These are phyloP conservation scores for Lonchura striata DNA, from an alignment of 2,113 vertebrate species.

Conservation along the genomic window DNA sequence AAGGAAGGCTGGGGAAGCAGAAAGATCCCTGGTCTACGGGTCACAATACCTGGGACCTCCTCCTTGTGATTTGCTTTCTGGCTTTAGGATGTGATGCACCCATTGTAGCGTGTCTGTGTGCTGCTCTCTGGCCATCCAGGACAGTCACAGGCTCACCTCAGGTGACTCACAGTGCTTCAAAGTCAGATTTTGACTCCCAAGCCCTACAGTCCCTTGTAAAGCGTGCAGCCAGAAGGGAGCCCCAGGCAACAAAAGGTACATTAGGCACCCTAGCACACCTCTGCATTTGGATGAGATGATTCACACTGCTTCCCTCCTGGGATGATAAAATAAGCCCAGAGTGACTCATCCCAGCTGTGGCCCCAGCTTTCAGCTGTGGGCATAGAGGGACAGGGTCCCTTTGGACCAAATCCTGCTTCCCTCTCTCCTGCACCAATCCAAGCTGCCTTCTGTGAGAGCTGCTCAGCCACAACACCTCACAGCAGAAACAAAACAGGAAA, in stretches of 20 bases:
- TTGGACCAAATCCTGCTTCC: background rate
- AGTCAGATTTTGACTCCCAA: background rate
- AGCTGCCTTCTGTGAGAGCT: background rate
- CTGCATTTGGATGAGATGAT: background rate
- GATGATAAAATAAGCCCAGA: background rate
- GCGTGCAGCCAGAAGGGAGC: background rate
- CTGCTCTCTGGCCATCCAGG: background rate
- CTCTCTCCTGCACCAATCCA: background rate
- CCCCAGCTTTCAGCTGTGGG: background rate
- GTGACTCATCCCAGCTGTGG: background rate
- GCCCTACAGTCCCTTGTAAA: background rate
- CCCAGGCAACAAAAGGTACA: background rate
- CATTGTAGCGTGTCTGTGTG: rapidly evolving
- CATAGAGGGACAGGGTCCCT: background rate
- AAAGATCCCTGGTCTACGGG: background rate
- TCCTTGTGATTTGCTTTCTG: background rate
- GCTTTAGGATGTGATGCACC: background rate
- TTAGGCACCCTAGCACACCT: background rate
- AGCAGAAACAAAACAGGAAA: background rate
- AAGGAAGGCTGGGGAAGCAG: background rate
- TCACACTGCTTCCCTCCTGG: background rate
- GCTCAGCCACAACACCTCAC: background rate
- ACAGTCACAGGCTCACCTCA: background rate
- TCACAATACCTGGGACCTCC: background rate
- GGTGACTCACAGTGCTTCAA: background rate